A percentile compares a stretch with the other conserved stretches of the same genome.
These are phyloP conservation scores for Porites cylindrica DNA, from an alignment of 92 coral and sea anemone genomes.

Conservation along the genomic window DNA sequence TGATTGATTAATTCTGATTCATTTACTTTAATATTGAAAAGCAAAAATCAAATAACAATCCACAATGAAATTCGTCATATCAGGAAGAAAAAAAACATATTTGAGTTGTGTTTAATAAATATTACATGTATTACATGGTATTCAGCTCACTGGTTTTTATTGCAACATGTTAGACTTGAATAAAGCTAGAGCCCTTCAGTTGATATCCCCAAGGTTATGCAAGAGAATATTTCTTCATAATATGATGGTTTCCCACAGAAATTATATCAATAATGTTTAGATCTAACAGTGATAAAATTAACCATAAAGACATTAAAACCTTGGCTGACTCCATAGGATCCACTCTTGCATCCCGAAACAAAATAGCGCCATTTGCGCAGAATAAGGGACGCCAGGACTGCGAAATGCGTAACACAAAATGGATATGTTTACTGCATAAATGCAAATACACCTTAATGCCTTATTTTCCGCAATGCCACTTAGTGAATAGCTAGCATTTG, in stretches of 20 bases:
- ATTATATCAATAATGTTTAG: constrained; percentile 16
- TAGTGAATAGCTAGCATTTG: constrained; percentile 28
- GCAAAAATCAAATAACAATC: not conserved
- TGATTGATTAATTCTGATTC: not conserved
- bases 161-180: not conserved
- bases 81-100: not conserved
- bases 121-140: too few relatives aligned
- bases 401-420: not conserved
- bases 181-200: not conserved
- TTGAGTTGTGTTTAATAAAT: too few relatives aligned
- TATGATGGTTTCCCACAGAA: constrained; percentile 18
- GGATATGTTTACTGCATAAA: not conserved
- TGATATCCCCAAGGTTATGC: not conserved
- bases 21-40: not conserved
- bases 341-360: constrained; percentile 50
- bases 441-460: too few relatives aligned
- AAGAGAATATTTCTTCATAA: not conserved
- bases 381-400: constrained; percentile 1
- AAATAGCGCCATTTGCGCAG: constrained; percentile 21
- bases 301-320: constrained; percentile 27
- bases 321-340: constrained; percentile 39
- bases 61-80: not conserved
- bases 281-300: not conserved
- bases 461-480: not conserved
- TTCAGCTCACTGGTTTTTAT: too few relatives aligned